These are phyloP conservation scores for Pelecanus crispus DNA, from an alignment of 2,113 vertebrate species.

Conservation along the genomic window DNA sequence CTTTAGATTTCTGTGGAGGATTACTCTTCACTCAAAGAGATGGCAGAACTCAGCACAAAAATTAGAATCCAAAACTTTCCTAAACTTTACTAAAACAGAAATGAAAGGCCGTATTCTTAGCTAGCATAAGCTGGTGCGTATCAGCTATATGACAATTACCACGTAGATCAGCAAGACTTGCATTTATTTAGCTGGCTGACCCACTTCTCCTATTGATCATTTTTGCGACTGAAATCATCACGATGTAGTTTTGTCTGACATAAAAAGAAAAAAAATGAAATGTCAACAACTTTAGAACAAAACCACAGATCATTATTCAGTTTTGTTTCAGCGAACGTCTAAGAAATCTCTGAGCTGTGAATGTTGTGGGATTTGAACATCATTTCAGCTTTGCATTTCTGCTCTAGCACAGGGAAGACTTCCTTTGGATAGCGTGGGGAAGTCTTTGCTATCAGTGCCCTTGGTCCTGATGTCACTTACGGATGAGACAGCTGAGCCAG, in stretches of 20 bases:
- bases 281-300: neutral
- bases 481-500: conserved; percentile 11
- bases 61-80: neutral
- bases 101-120: neutral
- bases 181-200: conserved; percentile 38
- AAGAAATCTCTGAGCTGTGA: neutral
- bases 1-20: neutral
- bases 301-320: neutral
- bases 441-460: neutral
- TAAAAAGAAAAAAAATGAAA: neutral
- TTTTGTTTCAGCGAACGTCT: neutral
- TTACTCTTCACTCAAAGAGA: neutral
- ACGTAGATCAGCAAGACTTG: conserved; percentile 2
- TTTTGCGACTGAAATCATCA: neutral
- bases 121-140: neutral
- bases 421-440: neutral
- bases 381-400: neutral
- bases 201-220: conserved; percentile 53
- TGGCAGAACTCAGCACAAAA: neutral
- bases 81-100: conserved; percentile 46
- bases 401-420: neutral
- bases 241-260: neutral
- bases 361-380: neutral
- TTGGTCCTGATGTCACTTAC: neutral
- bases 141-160: neutral